A percentile compares a stretch with the other conserved stretches of the same genome.
These are phyloP conservation scores for Drosophila kambysellisi DNA, from an alignment of 2,888 invertebrate species.

Conservation along the genomic window DNA sequence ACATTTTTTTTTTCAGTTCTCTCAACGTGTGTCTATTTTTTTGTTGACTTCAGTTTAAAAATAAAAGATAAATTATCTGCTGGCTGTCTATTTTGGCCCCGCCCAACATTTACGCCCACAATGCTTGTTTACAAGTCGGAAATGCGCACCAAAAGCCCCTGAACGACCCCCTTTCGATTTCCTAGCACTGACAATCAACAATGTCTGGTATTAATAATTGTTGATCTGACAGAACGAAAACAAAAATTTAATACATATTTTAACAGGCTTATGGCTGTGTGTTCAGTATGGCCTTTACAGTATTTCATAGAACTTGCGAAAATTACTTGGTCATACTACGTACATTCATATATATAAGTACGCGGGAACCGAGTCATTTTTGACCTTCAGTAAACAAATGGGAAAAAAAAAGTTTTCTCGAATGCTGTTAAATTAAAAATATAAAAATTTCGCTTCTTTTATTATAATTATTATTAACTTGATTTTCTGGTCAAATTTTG, in stretches of 20 bases:
- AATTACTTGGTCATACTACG: constrained; percentile 4
- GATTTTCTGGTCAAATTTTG: background rate
- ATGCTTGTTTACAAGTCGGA: constrained; percentile 61
- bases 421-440: background rate
- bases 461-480: background rate
- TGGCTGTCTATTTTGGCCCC: constrained; percentile 40
- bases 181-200: constrained; percentile 40
- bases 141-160: constrained; percentile 34
- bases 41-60: constrained; percentile 69
- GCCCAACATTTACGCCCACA: constrained; percentile 35
- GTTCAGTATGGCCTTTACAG: constrained; percentile 41
- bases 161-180: constrained; percentile 50
- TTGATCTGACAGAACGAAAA: constrained; percentile 45
- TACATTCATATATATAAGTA: background rate
- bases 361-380: background rate
- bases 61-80: constrained; percentile 80
- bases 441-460: background rate
- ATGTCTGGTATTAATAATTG: constrained; percentile 40
- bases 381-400: constrained; percentile 11
- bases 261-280: constrained; percentile 34
- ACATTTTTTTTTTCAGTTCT: constrained; percentile 18
- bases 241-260: constrained; percentile 54
- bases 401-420: background rate
- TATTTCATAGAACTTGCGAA: constrained; percentile 37
- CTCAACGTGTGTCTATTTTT: constrained; percentile 33